Evolutionary conservation across 2,113 vertebrate genomes (phyloP).

Genomic region (Varanus salvator): DNA sequence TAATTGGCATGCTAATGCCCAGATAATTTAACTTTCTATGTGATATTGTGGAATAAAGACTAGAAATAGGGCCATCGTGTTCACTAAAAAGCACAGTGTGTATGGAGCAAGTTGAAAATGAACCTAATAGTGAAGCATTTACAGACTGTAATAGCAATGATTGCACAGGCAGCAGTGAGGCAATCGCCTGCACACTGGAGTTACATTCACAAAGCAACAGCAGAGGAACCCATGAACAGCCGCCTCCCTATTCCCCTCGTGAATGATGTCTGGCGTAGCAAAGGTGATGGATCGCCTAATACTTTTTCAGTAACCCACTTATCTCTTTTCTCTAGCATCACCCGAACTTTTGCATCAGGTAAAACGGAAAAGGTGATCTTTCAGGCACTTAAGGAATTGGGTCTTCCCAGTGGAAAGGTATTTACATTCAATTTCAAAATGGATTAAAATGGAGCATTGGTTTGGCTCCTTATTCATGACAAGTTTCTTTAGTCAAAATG

Average conservation of each 20-base stretch:
- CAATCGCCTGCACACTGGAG: background rate
- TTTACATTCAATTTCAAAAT: constrained; percentile 32
- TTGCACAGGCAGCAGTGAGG: no score
- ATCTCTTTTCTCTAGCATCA: constrained; percentile 82
- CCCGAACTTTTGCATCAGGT: constrained; percentile 97
- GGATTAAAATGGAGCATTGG: background rate
- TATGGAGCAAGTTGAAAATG: background rate
- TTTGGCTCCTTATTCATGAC: background rate
- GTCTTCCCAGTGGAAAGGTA: constrained; percentile 99
- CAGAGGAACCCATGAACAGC: constrained; percentile 7
- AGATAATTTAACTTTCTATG: background rate
- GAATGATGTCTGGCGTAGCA: background rate
- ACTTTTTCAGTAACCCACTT: background rate
- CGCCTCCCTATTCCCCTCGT: background rate
- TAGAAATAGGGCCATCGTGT: background rate
- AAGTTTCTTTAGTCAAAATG: background rate
- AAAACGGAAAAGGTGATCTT: constrained; percentile 99
- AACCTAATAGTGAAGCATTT: background rate
- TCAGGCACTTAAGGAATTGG: constrained; percentile 96
- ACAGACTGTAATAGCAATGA: no score
- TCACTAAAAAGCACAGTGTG: background rate
- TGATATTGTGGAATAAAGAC: background rate
- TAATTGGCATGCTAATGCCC: background rate
- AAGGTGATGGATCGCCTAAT: background rate
- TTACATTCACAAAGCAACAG: background rate